Conservation (phyloP, 1,140 invertebrate species). For the Tetramorium alpestre region DNA sequence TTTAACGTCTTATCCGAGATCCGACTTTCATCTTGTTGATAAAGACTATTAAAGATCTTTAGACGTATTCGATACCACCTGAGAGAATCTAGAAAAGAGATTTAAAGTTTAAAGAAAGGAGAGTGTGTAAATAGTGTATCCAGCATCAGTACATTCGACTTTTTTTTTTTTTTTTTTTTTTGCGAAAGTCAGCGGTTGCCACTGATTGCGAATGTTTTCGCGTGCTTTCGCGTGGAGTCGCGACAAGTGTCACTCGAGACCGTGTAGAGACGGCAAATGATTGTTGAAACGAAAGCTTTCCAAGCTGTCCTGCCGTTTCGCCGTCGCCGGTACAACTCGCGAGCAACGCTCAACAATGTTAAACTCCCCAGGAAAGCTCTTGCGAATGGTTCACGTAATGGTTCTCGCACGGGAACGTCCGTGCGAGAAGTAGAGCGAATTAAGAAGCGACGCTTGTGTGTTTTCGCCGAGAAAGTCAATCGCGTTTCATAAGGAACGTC, state of each 20-base stretch:
- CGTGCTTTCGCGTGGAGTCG: not conserved
- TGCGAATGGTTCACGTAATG: not conserved
- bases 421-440: conserved; percentile 1
- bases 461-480: conserved; percentile 7
- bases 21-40: not conserved
- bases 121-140: not conserved
- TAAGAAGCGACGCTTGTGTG: not conserved
- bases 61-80: not conserved
- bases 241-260: conserved; percentile 38
- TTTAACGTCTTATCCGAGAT: not conserved
- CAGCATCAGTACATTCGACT: not conserved
- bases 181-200: not conserved
- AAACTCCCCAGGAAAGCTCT: conserved; percentile 5
- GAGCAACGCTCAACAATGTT: not conserved
- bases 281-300: conserved; percentile 43
- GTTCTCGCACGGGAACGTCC: not conserved
- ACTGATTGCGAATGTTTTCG: not conserved
- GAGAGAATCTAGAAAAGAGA: not conserved
- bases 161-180: conserved; percentile 1
- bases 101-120: not conserved
- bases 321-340: not conserved
- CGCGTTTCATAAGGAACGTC: not conserved
- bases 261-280: not conserved
- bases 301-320: too few species aligned
- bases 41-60: not conserved